A percentile compares a stretch with the other conserved stretches of the same genome.
Evolutionary conservation across 1,140 invertebrate species (phyloP).

Genomic region (Cydia amplana): DNA sequence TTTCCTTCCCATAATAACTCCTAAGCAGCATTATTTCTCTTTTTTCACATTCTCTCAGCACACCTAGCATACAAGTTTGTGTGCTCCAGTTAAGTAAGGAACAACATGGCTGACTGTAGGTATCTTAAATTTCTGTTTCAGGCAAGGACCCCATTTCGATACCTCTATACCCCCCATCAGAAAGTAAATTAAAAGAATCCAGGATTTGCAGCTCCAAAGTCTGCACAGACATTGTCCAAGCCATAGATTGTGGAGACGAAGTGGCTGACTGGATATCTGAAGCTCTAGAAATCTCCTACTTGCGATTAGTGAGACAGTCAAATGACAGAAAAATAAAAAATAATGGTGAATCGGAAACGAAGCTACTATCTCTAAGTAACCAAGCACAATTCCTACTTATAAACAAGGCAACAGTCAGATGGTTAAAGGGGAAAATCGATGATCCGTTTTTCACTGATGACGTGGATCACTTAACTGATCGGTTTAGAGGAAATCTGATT

Average conservation of each 20-base stretch:
- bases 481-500: conserved; percentile 86
- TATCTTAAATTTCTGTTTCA: conserved; percentile 58
- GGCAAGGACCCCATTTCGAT: conserved; percentile 77
- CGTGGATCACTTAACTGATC: conserved; percentile 80
- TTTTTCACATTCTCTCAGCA: too few relatives aligned
- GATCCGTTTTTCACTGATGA: conserved; percentile 77
- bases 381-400: conserved; percentile 94
- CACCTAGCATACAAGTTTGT: too few relatives aligned
- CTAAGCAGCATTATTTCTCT: too few relatives aligned
- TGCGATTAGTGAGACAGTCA: conserved; percentile 86
- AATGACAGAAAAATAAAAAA: conserved; percentile 60
- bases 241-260: conserved; percentile 90
- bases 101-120: too few relatives aligned
- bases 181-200: conserved; percentile 54
- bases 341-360: conserved; percentile 58
- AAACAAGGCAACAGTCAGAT: conserved; percentile 87
- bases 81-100: too few relatives aligned
- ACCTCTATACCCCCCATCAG: conserved; percentile 58
- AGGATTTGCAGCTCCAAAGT: conserved; percentile 87
- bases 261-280: conserved; percentile 88
- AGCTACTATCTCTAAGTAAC: conserved; percentile 87
- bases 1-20: too few relatives aligned
- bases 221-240: conserved; percentile 90
- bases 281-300: conserved; percentile 82
- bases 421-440: conserved; percentile 82